Evolutionary conservation across 2,888 invertebrate genomes (phyloP), one percentile per base, ranked within the genome.

Genomic region (Strigamia maritima): DNA sequence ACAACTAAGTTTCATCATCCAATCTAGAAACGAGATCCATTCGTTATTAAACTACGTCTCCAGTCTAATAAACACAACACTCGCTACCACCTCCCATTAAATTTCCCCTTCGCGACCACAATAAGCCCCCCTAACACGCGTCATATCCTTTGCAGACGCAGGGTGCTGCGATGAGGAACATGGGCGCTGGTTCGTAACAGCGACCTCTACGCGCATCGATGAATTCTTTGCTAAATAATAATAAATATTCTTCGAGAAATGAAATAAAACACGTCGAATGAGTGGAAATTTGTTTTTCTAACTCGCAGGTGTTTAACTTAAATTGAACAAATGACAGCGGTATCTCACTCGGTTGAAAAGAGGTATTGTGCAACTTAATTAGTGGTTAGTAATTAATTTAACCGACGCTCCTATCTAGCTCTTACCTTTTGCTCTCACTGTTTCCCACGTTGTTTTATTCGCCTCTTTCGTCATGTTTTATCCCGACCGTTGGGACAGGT

Each of bases 151-250:
- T 40, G 22, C 60, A 60, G 19, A 24, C 60, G 60, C 60, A 16
- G 22, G 40, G 40, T 40, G 40, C 40, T 40, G 16, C 40, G 40
- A 60, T 22, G 60, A 60, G 60, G 60, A 60, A 60, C 60, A 60
- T 60, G 60, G 14, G 60, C 60, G 19, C 19, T 60, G 60, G 60
- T 19, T 22, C 60, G 60, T 60, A 60, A 60, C 60, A 60, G 60
- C 60, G 60, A 60, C 60, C 60, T 60, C 60, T 60, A 60, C 19
- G 60, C 60, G 60, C 60, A 24, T 60, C 60, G 60, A 19, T 60
- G 60, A 60, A 60, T 60, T 60, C 24, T 24, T 60, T 60, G 24
- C 60, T 24, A 60, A 60, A 31, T 31, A 31, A 31, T 31, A 31
- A 31, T 31, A 60, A 60, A 60, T 60, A 60, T 60, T 60, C 10